Evolutionary conservation across 2,888 invertebrate species (phyloP).

Genomic region (Drosophila ezoana): DNA sequence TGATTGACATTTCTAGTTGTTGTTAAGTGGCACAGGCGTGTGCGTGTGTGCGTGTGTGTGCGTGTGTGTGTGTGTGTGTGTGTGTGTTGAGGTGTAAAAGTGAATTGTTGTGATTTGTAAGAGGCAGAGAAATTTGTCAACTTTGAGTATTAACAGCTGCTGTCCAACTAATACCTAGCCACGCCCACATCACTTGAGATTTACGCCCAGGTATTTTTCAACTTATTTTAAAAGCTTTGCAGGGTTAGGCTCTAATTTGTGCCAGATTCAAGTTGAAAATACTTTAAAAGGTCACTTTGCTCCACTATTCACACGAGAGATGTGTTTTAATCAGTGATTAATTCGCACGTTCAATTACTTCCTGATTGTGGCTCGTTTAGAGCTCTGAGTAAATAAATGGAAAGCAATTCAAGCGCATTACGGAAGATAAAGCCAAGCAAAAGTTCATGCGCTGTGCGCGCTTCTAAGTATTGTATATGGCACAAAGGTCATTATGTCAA

Average conservation of each 20-base stretch:
- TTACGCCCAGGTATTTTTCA: not conserved
- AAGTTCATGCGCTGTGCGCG: slow-evolving; percentile 21
- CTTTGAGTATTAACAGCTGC: slow-evolving; percentile 31
- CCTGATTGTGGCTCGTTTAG: slow-evolving; percentile 38
- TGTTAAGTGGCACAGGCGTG: slow-evolving; percentile 72
- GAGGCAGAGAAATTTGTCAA: slow-evolving; percentile 52
- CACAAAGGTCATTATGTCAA: slow-evolving; percentile 78
- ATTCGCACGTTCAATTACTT: slow-evolving; percentile 17
- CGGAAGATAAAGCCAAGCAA: slow-evolving; percentile 48
- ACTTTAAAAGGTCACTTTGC: slow-evolving; percentile 59
- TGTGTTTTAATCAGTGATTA: slow-evolving; percentile 29
- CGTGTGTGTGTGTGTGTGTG: slow-evolving; percentile 27
- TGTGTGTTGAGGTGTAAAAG: slow-evolving; percentile 30
- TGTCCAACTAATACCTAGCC: slow-evolving; percentile 7
- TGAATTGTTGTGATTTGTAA: slow-evolving; percentile 5
- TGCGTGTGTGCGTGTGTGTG: slow-evolving; percentile 7
- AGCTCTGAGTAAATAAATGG: slow-evolving; percentile 6
- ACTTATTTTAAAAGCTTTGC: no score
- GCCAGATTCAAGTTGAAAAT: slow-evolving; percentile 48
- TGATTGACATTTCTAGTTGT: slow-evolving; percentile 81
- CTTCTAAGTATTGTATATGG: slow-evolving; percentile 41
- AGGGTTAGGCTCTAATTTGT: not conserved
- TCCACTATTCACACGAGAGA: slow-evolving; percentile 20
- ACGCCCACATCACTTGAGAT: slow-evolving; percentile 27
- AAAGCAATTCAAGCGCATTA: slow-evolving; percentile 46